Evolutionary conservation across 1,140 invertebrate species (phyloP), one percentile per base, ranked within the genome.

Genomic region (Nasonia giraulti): DNA sequence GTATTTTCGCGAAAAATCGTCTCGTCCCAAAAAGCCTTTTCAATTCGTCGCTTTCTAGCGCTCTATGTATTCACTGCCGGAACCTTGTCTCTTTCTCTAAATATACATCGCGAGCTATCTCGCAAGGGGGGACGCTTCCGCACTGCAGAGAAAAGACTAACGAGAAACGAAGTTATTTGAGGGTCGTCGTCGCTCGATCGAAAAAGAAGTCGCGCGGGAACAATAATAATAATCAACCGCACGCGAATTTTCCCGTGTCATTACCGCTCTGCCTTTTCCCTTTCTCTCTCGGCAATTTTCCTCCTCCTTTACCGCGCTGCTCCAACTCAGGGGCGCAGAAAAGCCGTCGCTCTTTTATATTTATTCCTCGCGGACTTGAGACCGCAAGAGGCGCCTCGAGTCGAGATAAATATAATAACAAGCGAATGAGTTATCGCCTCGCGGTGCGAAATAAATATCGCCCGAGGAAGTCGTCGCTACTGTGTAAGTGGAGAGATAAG

Each of bases 171-270:
- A 91, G 89, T 92, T 92, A 91, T 91, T 92, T 90, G 89, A 90
- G 91, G 91, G 90, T 90, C 88, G 86, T 50, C 55, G 55, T 62
- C 17, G 55, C 80, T 71, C 86, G 80, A 83, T 87, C 88, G 88
- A 91, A 91, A 91, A 91, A 92, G 91, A 88, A 91, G 89, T 90
- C 23, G 40, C 23, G 40, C 23, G 40, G 55, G 91, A 90, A 92
- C 90, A 91, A 92, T 92, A 89, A 92, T 91, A 91, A 92, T 92
- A 92, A 92, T 92, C 91, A 92, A 91, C 90, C 91, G 89, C 91
- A 87, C 90, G 89, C 87, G 89, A 91, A 91, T 92, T 91, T 91
- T 89, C 87, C 87, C 33, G 37, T 81, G 77, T 85, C 86, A 85
- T 84, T 87, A 86, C 87, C 88, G 81, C 87, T 87, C 85, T 85